Evolutionary conservation across 2,113 vertebrate species (phyloP).

Genomic region (Elachura formosa): DNA sequence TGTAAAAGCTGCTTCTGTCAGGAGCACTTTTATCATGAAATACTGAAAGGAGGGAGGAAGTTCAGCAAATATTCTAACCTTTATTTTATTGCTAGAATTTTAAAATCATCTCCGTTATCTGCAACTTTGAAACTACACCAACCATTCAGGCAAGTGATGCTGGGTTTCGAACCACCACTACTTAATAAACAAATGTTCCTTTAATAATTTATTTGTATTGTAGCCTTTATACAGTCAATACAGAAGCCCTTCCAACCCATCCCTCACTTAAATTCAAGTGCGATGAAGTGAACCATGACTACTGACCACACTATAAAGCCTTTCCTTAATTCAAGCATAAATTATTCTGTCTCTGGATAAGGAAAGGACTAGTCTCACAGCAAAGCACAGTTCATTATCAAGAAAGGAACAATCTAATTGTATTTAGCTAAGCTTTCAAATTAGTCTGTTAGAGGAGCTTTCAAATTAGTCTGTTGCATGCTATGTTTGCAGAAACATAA

Average conservation of each 20-base stretch:
- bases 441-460: background rate
- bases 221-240: background rate
- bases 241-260: background rate
- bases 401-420: background rate
- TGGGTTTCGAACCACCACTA: background rate
- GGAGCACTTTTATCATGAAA: background rate
- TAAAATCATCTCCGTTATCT: background rate
- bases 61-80: background rate
- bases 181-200: background rate
- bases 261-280: background rate
- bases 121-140: background rate
- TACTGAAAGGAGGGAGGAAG: background rate
- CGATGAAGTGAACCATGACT: background rate
- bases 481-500: background rate
- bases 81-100: background rate
- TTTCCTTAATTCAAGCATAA: background rate
- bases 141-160: background rate
- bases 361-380: background rate
- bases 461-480: fast-evolving
- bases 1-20: background rate
- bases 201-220: background rate
- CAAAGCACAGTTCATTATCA: background rate
- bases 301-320: background rate
- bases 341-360: background rate
- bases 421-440: background rate